Evolutionary conservation across 1,140 invertebrate species (phyloP), one percentile per base, ranked within the genome.

Genomic region (Brevipalpus yothersi): DNA sequence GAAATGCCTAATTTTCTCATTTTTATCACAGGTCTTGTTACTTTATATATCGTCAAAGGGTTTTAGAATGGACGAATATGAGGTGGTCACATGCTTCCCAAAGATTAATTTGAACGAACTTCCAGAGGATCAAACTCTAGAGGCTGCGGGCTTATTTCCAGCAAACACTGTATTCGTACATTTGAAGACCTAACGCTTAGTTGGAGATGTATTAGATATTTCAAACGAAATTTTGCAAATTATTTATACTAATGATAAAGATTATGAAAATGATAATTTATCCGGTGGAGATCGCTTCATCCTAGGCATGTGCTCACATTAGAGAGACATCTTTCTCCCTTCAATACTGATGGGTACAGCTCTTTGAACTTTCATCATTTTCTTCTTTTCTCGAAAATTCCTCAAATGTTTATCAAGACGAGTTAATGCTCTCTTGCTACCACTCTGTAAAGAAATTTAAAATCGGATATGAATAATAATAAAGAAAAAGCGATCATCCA

Each of bases 271-370:
- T 31, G 13, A n/a, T 47, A n/a, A 47, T 19, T 19, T 47, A 47
- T n/a, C 13, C 45, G 19, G 45, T 19, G 19, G 13, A 47, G 19
- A 47, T 47, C 13, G 13, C 45, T n/a, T 47, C 13, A 15, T 19
- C 45, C 19, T n/a, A 47, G 45, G 7, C 19, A 19, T 31, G 31
- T 31, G 31, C 31, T 31, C 31, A 31, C 31, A 19, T 19, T 47
- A 47, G 19, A 55, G 53, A 9, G 10, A 39, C 53, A 55, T 55
- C 75, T 91, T 92, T 65, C 88, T 75, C 17, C 91, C 91, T 75
- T 95, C 91, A 64, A 95, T 91, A 61, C 89, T 93, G 67, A 95
- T 94, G 66, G 81, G 79, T 53, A 94, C 85, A 57, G 89, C 89
- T 67, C 86, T 75, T 64, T 81, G 78, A 13, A 79, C 74, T 68